Evolutionary conservation across 2,113 vertebrate species (phyloP).

Genomic region (sheep (Ovis aries)): DNA sequence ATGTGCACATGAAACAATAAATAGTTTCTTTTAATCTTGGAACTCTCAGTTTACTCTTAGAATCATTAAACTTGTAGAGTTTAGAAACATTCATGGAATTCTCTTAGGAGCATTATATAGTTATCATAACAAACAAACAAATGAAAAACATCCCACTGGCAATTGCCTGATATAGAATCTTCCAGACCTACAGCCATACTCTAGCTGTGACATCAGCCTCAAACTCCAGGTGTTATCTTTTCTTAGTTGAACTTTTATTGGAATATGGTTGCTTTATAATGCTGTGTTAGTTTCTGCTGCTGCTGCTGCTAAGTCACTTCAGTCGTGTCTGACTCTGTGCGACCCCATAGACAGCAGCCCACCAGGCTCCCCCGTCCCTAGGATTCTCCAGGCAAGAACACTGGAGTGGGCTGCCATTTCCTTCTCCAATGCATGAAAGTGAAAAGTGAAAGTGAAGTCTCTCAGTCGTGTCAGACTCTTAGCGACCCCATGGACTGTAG

Average conservation of each 20-base stretch:
- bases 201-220: background rate
- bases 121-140: background rate
- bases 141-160: background rate
- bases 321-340: no score
- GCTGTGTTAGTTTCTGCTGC: background rate
- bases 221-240: background rate
- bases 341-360: no score
- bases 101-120: background rate
- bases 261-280: background rate
- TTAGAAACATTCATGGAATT: background rate
- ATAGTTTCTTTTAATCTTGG: background rate
- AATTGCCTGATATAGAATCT: background rate
- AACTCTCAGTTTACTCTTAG: background rate
- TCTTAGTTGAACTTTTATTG: background rate
- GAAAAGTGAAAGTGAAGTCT: no score
- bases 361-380: no score
- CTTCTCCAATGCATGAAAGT: no score
- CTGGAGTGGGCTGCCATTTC: no score
- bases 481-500: no score
- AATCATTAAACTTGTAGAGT: background rate
- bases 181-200: background rate
- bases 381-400: no score
- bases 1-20: background rate
- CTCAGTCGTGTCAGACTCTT: no score
- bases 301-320: no score